Base-by-base conservation (phyloP, 2,888 invertebrate species). In the Philaethria dido region DNA sequence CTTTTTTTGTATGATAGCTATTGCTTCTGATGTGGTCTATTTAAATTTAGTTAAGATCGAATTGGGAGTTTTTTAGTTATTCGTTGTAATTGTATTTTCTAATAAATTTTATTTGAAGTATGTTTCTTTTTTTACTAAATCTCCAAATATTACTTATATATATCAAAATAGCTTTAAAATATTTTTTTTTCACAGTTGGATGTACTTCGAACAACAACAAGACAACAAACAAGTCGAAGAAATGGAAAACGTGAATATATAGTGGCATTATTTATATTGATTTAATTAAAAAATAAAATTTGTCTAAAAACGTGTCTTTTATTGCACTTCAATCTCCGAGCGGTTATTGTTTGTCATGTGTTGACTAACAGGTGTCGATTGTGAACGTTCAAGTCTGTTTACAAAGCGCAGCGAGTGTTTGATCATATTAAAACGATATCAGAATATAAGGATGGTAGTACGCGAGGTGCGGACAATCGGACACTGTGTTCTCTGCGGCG, bases 131-230 rank as follows among this genome's bases (percentile, higher is more conserved):
- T n/a, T n/a, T n/a, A n/a, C n/a, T n/a, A n/a, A n/a, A n/a, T n/a
- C n/a, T n/a, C n/a, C n/a, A n/a, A n/a, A n/a, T n/a, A n/a, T n/a
- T n/a, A n/a, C n/a, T n/a, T n/a, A n/a, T n/a, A 8, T 8, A 8
- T 2, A 48, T 0, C 9, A 50, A 25, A 25, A 25, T 52, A 22
- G 4, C 14, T 42, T 22, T 18, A 25, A n/a, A 6, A 0, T 14
- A 14, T 22, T 5, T 16, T 22, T n/a, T 60, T 50, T 64, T 87
- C 89, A 63, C 86, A 95, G 95, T 63, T 95, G 95, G 95, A 93
- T 95, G 91, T 95, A 95, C 81, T 92, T 93, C 72, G 94, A 95
- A 80, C 94, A 95, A 78, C 93, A 89, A 72, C 89, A 93, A 77
- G 94, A 94, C 74, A 84, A 79, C 72, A 83, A 83, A 73, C 80